Percentiles rank a stretch among this genome's conserved stretches.
Evolutionary conservation across 2,113 vertebrate genomes (phyloP).

Genomic region (Tragelaphus scriptus): DNA sequence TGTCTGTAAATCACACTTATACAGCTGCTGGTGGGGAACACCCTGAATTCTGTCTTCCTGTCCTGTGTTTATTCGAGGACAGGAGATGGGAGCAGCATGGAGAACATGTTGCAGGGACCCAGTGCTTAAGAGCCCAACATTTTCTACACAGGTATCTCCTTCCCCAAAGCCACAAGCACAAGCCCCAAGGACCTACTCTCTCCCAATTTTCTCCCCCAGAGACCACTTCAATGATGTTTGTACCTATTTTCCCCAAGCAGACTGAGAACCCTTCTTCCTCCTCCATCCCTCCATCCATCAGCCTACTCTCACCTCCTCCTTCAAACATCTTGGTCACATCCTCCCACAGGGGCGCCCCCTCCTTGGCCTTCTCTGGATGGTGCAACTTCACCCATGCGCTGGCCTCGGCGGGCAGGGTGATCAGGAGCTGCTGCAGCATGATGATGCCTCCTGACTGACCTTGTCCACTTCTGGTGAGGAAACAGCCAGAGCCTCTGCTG

Average conservation of each 20-base stretch:
- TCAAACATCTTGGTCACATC: too few relatives aligned
- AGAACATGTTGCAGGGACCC: background rate
- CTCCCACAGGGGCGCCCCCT: too few relatives aligned
- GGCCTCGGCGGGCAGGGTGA: too few relatives aligned
- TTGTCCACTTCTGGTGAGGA: too few relatives aligned
- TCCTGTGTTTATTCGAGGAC: background rate
- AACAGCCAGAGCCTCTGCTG: too few relatives aligned
- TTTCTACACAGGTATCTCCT: background rate
- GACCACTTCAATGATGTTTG: background rate
- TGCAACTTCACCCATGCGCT: too few relatives aligned
- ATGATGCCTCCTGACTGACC: too few relatives aligned
- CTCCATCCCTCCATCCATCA: background rate
- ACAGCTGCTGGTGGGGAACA: background rate
- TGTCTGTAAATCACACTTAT: background rate
- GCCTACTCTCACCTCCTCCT: conserved; percentile 25
- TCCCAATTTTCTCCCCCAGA: background rate
- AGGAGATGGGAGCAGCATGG: background rate
- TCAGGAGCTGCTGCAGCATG: too few relatives aligned
- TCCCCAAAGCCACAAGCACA: background rate
- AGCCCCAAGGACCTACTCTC: background rate
- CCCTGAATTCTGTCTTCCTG: background rate
- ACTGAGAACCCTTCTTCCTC: background rate
- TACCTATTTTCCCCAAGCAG: background rate
- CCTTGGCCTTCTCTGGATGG: too few relatives aligned
- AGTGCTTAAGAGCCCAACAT: background rate